A percentile compares a stretch with the other conserved stretches of the same genome.
Evolutionary conservation across 2,797 vertebrate species (phyloP).

Genomic region (Smutsia gigantea): DNA sequence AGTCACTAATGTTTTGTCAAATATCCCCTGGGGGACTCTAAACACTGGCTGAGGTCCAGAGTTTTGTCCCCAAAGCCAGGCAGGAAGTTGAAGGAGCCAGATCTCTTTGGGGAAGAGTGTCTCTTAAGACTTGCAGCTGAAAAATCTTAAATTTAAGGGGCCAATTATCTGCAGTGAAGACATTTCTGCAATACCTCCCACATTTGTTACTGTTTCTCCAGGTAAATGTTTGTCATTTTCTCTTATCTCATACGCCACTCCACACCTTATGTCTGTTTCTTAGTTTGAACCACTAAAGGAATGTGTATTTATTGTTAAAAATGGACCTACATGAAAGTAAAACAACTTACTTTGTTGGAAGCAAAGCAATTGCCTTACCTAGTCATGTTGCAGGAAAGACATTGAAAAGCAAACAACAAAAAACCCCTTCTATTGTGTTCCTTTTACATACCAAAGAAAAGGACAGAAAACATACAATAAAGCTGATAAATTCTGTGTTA

Average conservation of each 20-base stretch:
- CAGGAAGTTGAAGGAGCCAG: not conserved
- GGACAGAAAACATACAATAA: constrained; percentile 33
- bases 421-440: not conserved
- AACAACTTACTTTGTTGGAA: not conserved
- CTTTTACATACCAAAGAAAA: constrained; percentile 43
- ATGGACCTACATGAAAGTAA: not conserved
- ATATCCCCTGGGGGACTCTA: not conserved
- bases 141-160: not conserved
- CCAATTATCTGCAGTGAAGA: not conserved
- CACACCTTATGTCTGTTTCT: not conserved
- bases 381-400: not conserved
- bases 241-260: not conserved
- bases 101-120: not conserved
- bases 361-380: not conserved
- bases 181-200: not conserved
- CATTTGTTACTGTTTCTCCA: not conserved
- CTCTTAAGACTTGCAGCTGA: not conserved
- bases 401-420: not conserved
- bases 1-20: constrained; percentile 66
- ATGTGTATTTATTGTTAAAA: constrained; percentile 15
- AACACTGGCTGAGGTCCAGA: not conserved
- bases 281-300: not conserved
- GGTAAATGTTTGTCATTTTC: not conserved
- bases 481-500: constrained; percentile 18
- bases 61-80: constrained; percentile 19